phyloP scores from a whole-genome alignment of 2,888 invertebrate genomes.

The Trachelus troglodyta region DNA sequence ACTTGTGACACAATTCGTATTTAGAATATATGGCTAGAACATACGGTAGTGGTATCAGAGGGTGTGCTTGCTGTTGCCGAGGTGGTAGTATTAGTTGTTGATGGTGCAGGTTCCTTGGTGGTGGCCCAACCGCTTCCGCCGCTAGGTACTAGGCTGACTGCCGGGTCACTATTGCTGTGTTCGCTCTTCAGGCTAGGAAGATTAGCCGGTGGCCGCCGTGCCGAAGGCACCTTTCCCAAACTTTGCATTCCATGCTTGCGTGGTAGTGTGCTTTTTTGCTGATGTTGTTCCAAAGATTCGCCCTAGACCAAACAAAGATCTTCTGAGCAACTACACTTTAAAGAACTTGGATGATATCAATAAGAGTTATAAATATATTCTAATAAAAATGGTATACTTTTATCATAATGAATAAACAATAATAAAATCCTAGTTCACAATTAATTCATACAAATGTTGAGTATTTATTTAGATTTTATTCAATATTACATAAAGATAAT shows the following conservation, averaged over 20 bases:
- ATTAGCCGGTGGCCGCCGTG: slow-evolving; percentile 98
- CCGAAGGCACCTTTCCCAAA: slow-evolving; percentile 98
- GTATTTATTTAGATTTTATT: neutral
- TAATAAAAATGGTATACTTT: neutral
- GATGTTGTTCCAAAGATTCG: slow-evolving; percentile 88
- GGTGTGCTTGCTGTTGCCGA: slow-evolving; percentile 57
- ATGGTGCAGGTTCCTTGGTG: slow-evolving; percentile 69
- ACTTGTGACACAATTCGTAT: neutral
- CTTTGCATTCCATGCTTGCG: slow-evolving; percentile 99
- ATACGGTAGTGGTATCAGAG: slow-evolving; percentile 57
- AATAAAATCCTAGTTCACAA: neutral
- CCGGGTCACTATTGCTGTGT: slow-evolving; percentile 82
- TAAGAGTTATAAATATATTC: neutral
- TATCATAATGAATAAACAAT: neutral
- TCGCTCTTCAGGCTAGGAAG: slow-evolving; percentile 99
- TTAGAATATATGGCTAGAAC: neutral
- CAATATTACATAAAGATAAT: neutral
- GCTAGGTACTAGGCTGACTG: slow-evolving; percentile 81
- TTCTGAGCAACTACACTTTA: neutral
- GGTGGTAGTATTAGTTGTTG: slow-evolving; percentile 60
- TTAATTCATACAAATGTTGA: neutral
- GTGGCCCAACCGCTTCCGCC: slow-evolving; percentile 85
- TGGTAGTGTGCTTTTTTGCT: slow-evolving; percentile 88
- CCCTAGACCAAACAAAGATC: slow-evolving; percentile 69
- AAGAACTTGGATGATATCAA: neutral